Conservation (phyloP, 2,888 invertebrate genomes). For the Eumacrocentrus americanus region DNA sequence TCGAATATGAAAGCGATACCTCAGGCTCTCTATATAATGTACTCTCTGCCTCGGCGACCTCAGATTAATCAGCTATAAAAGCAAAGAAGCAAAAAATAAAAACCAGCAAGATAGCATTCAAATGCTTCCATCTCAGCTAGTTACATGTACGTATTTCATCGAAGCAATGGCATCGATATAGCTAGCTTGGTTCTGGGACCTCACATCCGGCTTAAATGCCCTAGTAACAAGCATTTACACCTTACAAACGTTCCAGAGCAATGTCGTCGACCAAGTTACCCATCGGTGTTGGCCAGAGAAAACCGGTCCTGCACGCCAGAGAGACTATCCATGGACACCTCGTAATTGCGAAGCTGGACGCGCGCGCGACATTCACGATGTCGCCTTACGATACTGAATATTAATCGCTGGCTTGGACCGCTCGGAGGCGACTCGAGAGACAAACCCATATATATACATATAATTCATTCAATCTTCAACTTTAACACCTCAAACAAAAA, state of each 20-base stretch:
- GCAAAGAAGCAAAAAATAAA: not conserved
- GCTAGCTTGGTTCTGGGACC: not conserved
- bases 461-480: slow-evolving; percentile 15
- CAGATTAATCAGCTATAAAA: not conserved
- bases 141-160: not conserved
- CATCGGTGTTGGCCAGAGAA: slow-evolving; percentile 17
- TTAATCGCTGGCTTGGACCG: slow-evolving; percentile 23
- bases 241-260: slow-evolving; percentile 30
- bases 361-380: slow-evolving; percentile 28
- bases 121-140: not conserved
- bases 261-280: slow-evolving; percentile 27
- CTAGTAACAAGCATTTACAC: slow-evolving; percentile 39
- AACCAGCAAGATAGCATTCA: not conserved
- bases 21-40: not conserved
- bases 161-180: not conserved
- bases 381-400: slow-evolving; percentile 29
- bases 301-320: slow-evolving; percentile 24
- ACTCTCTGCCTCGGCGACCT: too few relatives aligned
- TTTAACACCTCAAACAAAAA: not conserved
- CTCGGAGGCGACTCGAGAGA: too few relatives aligned
- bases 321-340: slow-evolving; percentile 12
- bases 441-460: too few relatives aligned
- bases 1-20: not conserved
- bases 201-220: slow-evolving; percentile 29
- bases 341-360: slow-evolving; percentile 26